Base-by-base conservation (phyloP, 2,888 invertebrate species). In the Sipha maydis region DNA sequence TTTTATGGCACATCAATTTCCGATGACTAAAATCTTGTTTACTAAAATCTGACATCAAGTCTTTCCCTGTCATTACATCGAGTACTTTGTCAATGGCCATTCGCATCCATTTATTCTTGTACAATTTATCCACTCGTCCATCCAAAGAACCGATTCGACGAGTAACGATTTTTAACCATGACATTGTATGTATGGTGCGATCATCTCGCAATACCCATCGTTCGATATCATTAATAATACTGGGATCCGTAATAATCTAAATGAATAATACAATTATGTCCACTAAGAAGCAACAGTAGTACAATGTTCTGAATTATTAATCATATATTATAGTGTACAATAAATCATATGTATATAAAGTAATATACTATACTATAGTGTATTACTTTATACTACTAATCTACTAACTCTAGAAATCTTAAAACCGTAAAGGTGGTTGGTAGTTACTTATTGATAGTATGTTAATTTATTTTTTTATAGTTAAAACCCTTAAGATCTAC, bases 81-180 rank as follows among this genome's bases (percentile, higher is more conserved):
- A 80, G 31, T 25, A 75, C 86, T 73, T 17, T 28, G 25, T 88
- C 80, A 25, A 88, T 61, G 21, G 86, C 86, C 25, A 41, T 75
- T 11, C 61, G 86, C 25, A 75, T 73, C 73, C 75, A 88, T 73
- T 80, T 80, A 80, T 80, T 79, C 41, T 38, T 75, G 31, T 21
- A 41, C 7, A 21, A 61, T 21, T 31, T 56, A 31, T 82, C 25
- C 19, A 88, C 75, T 75, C 73, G 75, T 19, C n/a, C 31, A 21
- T 61, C 80, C 61, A 88, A 34, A 25, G 73, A 88, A 61, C 82
- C 73, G 25, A 80, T 76, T 2, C 80, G 80, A 38, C 56, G 14
- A 9, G 80, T 21, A 14, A 86, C 80, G 28, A 31, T 54, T 73
- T 79, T 79, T 41, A 86, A 73, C 86, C 86, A 80, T n/a, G 86